A percentile compares a stretch with the other conserved stretches of the same genome.
phyloP scores from a whole-genome alignment of 2,888 invertebrate genomes.

The Dexiosoma caninum region DNA sequence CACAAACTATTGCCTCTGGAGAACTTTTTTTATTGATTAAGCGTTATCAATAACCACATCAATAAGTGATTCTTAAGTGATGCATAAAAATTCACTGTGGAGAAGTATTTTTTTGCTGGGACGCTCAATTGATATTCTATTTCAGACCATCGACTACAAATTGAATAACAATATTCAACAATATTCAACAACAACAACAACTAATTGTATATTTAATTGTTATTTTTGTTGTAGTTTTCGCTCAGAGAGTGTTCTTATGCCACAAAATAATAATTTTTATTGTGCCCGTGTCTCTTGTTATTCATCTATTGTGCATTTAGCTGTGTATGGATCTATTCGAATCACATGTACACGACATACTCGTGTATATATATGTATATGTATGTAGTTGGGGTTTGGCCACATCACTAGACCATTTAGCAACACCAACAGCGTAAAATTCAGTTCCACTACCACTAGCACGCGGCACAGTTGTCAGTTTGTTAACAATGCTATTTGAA shows the following conservation, averaged over 20 bases:
- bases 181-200: conserved; percentile 17
- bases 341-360: too few relatives aligned
- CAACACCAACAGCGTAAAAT: background rate
- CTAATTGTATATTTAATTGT: conserved; percentile 29
- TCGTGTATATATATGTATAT: background rate
- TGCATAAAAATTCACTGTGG: too few relatives aligned
- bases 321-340: background rate
- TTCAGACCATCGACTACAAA: background rate
- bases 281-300: conserved; percentile 10
- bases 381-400: conserved; percentile 29
- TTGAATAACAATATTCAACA: background rate
- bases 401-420: background rate
- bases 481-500: conserved; percentile 51
- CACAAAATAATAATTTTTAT: conserved; percentile 33
- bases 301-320: conserved; percentile 13
- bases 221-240: conserved; percentile 20
- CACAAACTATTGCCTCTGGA: too few relatives aligned
- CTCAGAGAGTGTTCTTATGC: conserved; percentile 44
- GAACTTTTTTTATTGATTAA: too few relatives aligned
- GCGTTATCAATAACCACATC: too few relatives aligned
- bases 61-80: too few relatives aligned
- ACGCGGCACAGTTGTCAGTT: conserved; percentile 40
- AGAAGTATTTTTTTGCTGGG: too few relatives aligned
- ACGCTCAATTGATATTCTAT: background rate
- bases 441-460: background rate